Percentiles rank a stretch among this genome's conserved stretches.
These are phyloP conservation scores for Platysternon megacephalum DNA, from an alignment of 2,113 vertebrate genomes.

Conservation along the genomic window DNA sequence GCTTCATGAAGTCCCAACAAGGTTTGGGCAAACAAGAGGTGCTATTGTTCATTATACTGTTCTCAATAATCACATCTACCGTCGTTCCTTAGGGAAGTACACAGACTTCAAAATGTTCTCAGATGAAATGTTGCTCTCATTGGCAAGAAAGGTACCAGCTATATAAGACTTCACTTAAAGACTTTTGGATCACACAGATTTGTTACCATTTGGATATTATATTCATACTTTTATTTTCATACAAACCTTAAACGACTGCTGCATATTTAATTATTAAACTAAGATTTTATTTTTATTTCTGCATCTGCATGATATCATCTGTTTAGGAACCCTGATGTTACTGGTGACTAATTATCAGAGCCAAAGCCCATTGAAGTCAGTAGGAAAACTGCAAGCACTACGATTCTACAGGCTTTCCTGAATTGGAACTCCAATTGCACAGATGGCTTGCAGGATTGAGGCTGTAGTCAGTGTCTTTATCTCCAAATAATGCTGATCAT, in stretches of 20 bases:
- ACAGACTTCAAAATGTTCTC: conserved; percentile 99
- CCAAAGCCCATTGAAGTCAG: not conserved
- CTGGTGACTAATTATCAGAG: not conserved
- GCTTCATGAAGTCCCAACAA: conserved; percentile 85
- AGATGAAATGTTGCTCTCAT: conserved; percentile 91
- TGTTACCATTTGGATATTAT: not conserved
- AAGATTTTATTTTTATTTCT: not conserved
- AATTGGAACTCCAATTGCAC: not conserved
- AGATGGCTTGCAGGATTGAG: not conserved
- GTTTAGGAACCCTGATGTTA: not conserved
- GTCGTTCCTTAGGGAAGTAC: conserved; percentile 90
- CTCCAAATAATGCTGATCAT: not conserved
- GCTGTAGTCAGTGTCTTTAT: not conserved
- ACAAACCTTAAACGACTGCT: not conserved
- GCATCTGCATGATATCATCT: not conserved
- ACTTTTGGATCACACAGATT: not conserved
- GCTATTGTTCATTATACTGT: conserved; percentile 92
- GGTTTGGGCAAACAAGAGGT: conserved; percentile 84
- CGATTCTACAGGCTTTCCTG: fast-evolving
- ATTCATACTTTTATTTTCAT: not conserved
- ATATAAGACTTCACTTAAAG: not conserved
- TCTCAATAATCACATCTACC: conserved; percentile 85
- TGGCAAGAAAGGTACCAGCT: conserved; percentile 88
- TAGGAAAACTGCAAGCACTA: not conserved
- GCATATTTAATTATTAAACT: not conserved